Conservation (phyloP, 1,140 invertebrate genomes). For the Camponotus vicinus region DNA sequence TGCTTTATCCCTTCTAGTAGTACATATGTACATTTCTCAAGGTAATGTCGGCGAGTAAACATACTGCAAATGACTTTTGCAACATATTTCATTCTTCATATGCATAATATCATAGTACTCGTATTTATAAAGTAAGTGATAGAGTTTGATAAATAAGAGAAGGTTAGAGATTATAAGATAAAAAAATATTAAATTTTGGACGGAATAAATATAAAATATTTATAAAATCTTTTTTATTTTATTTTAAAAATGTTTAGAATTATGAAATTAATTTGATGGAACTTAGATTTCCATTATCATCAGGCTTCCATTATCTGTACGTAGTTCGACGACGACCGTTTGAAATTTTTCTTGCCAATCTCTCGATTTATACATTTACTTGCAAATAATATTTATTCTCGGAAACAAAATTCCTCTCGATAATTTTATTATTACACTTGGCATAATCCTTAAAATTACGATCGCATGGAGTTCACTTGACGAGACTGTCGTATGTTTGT, state of each 20-base stretch:
- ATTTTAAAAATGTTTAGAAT: background rate
- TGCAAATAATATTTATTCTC: no score
- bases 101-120: background rate
- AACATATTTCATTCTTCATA: conserved; percentile 2
- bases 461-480: no score
- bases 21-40: conserved; percentile 3
- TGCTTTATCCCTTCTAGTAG: conserved; percentile 32
- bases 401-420: no score
- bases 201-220: background rate
- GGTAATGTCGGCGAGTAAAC: background rate
- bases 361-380: no score
- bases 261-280: no score
- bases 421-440: no score
- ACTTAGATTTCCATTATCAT: no score
- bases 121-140: background rate
- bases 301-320: no score
- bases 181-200: background rate
- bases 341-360: no score
- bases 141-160: background rate
- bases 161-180: background rate
- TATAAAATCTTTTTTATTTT: background rate
- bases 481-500: no score
- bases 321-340: no score
- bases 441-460: no score
- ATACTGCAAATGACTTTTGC: conserved; percentile 31